These are phyloP conservation scores for Formicarius rufipectus DNA, from an alignment of 2,113 vertebrate species.

Conservation along the genomic window DNA sequence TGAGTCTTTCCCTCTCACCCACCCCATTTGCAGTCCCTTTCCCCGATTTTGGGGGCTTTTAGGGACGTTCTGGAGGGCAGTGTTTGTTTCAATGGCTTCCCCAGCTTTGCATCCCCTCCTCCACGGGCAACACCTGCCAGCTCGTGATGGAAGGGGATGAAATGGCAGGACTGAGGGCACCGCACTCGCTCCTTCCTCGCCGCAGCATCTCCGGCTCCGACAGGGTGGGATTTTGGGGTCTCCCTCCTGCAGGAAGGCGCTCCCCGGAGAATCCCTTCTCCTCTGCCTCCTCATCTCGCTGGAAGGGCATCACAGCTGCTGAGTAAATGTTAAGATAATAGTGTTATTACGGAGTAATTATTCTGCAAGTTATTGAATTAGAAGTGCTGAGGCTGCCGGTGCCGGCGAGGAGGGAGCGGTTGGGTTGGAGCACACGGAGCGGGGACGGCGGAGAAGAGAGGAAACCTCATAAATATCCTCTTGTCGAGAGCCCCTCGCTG, in stretches of 20 bases:
- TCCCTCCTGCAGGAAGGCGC: background rate
- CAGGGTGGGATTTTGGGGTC: background rate
- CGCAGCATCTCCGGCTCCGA: background rate
- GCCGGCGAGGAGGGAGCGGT: background rate
- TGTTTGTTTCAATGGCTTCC: background rate
- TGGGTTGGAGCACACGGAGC: background rate
- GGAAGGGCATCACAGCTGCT: conserved; percentile 57
- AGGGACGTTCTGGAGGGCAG: fast-evolving
- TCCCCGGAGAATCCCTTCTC: background rate
- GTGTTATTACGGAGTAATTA: conserved; percentile 72
- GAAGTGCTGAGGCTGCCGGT: conserved; percentile 17
- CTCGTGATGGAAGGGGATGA: background rate
- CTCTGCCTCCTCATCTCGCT: background rate
- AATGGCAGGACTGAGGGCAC: background rate
- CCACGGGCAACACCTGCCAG: background rate
- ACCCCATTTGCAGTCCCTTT: fast-evolving
- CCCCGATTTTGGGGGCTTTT: fast-evolving
- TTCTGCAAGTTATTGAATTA: conserved; percentile 70
- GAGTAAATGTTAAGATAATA: conserved; percentile 69
- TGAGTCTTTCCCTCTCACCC: background rate
- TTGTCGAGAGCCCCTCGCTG: conserved; percentile 34
- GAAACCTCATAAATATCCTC: conserved; percentile 15
- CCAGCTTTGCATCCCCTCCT: background rate
- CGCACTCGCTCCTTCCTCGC: fast-evolving
- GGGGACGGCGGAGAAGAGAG: background rate